Evolutionary conservation across 2,113 vertebrate genomes (phyloP), one percentile per base, ranked within the genome.

Genomic region (Notarius quadriscutis): DNA sequence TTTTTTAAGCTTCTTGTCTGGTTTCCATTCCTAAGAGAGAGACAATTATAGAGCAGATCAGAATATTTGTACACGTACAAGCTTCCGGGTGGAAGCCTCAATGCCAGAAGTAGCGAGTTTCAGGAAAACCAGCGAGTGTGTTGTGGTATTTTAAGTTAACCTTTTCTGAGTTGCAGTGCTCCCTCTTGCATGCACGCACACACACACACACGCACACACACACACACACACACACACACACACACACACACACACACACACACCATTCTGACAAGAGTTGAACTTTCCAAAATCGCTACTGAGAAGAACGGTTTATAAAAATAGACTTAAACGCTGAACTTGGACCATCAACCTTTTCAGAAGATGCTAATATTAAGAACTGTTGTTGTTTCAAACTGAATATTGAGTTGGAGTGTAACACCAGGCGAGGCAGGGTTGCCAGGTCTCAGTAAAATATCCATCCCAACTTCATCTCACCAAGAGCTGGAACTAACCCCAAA

Each of bases 1-100:
- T 91, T 95, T 96, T 88, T 95, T 95, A 75, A 62, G 90, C 88
- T 96, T 96, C 84, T 92, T 94, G 30, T 94, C 94, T 6, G 95
- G 94, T 27, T 25, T 93, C 94, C 95, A 97, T 74, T 96, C 95
- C 96, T 97, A 30, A 71, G 71, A 86, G 55, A 71, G 71, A 86
- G 30, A 88, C 5, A 2, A 25, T 22, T 6, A 30, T 4, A 79
- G 20, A 79, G 7, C 22, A 14, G 41, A 30, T 79, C 53, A 30
- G 51, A 30, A 27, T 3, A 18, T 78, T 8, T 63, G 20, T 11
- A 14, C 57, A 58, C 9, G 17, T 11, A 34, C 55, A 7, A 34
- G 17, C 55, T 11, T 25, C 18, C 5, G 20, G 10, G 20, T 77
- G 20, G 34, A 51, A 14, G 14, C 75, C 72, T 75, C 20, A 50